Evolutionary conservation across 1,140 invertebrate species (phyloP).

Genomic region (Macrotrachela quadricornifera): DNA sequence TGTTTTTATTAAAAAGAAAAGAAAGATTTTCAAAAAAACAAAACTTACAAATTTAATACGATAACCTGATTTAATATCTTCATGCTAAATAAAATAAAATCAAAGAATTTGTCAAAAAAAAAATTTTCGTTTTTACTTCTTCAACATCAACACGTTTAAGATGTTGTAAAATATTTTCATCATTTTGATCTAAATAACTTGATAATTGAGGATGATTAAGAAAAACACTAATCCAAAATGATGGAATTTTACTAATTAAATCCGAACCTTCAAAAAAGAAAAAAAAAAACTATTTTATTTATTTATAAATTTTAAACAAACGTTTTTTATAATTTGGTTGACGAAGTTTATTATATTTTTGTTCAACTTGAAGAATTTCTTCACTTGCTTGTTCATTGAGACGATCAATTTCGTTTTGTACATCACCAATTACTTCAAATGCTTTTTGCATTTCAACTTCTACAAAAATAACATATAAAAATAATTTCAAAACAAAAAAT

Average conservation of each 20-base stretch:
- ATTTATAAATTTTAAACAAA: background rate
- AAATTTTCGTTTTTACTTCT: background rate
- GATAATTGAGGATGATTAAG: conserved; percentile 72
- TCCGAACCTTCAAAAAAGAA: conserved; percentile 32
- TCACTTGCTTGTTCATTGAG: conserved; percentile 46
- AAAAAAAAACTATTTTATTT: too few relatives aligned
- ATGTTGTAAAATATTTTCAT: conserved; percentile 62
- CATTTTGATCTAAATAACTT: conserved; percentile 56
- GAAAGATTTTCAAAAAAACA: too few relatives aligned
- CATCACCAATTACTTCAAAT: conserved; percentile 30
- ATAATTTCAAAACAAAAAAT: too few relatives aligned
- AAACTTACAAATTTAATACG: conserved; percentile 32
- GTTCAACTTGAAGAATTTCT: conserved; percentile 71
- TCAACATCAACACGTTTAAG: conserved; percentile 47
- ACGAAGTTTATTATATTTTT: conserved; percentile 66
- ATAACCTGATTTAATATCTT: conserved; percentile 70
- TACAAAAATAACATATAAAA: too few relatives aligned
- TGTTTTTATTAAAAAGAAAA: too few relatives aligned
- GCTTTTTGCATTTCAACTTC: conserved; percentile 1
- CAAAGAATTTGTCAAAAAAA: too few relatives aligned
- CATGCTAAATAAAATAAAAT: conserved; percentile 16
- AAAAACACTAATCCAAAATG: conserved; percentile 78
- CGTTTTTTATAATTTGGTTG: conserved; percentile 64
- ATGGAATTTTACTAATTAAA: conserved; percentile 61
- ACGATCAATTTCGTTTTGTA: conserved; percentile 31